Conservation (phyloP, 2,797 vertebrate species). For the Fringilla coelebs region DNA sequence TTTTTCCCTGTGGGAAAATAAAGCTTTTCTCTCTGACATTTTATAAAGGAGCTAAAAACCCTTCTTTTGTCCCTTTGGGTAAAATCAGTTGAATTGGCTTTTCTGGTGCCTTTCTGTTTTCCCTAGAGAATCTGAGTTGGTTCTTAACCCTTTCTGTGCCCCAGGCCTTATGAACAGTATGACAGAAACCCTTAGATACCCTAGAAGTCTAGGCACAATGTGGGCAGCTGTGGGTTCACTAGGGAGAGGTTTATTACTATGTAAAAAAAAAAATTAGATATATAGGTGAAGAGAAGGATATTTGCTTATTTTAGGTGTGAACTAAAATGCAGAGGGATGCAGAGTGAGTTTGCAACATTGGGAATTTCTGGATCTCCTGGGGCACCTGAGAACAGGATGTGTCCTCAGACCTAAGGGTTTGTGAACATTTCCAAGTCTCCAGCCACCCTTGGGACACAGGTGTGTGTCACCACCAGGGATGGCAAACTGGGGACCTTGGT, state of each 20-base stretch:
- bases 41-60: neutral
- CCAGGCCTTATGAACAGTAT: rapidly evolving
- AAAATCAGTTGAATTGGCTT: constrained; percentile 1
- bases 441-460: neutral
- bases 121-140: neutral
- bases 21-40: neutral
- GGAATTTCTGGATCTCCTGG: neutral
- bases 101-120: neutral
- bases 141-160: neutral
- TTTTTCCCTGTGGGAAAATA: neutral
- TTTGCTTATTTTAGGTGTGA: neutral
- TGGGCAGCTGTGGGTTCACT: neutral
- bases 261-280: neutral
- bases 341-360: rapidly evolving
- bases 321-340: neutral
- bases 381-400: rapidly evolving
- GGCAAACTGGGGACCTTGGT: neutral
- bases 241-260: neutral
- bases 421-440: neutral
- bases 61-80: neutral
- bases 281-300: neutral
- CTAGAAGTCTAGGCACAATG: rapidly evolving
- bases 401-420: neutral
- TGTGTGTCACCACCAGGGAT: neutral
- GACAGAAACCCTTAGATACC: neutral